Base-by-base conservation (phyloP, 2,113 vertebrate genomes). In the Neolamprologus kungweensis region DNA sequence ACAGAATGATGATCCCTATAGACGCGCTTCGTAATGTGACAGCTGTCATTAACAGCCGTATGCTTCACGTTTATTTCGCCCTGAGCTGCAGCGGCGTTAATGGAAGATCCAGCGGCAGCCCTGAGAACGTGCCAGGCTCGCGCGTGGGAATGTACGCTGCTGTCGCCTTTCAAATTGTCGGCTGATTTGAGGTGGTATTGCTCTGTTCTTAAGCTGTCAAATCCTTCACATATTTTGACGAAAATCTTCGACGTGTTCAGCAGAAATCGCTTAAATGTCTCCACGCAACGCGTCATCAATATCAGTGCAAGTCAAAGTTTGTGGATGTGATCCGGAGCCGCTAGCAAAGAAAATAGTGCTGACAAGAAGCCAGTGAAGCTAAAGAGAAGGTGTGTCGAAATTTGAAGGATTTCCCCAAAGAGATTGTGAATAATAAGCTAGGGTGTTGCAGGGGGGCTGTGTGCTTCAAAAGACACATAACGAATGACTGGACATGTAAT, bases 271-370 rank as follows among this genome's bases (percentile, higher is more conserved):
- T 6, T 6, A 13, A 2, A 37, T 6, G 23, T 37, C 7, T 57
- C 80, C 80, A 35, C 23, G 28, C 42, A 12, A 1, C 78, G 79
- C 40, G 17, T 7, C 28, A 2, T 53, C 33, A 3, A 50, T 71
- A 26, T 80, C 6, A 50, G 21, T 47, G 16, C 5, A 9, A 73
- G 33, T 58, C 10, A 85, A 92, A 92, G 91, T 92, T 90, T 85
- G 2, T 9, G 68, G 16, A 12, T 19, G 17, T 9, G 42, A 33
- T 79, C 82, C 17, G 58, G 5, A 21, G 14, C 14, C 7, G 57
- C 73, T 11, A 35, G 58, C 47, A 7, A 47, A 47, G 71, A 13
- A 50, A 78, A 78, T 50, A 21, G 54, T 21, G 71, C 16, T 50
- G 86, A 57, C n/a, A 33, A 28, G 53, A 47, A 81, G n/a, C 7